Evolutionary conservation across 2,113 vertebrate species (phyloP).

Genomic region (Fulica atra): DNA sequence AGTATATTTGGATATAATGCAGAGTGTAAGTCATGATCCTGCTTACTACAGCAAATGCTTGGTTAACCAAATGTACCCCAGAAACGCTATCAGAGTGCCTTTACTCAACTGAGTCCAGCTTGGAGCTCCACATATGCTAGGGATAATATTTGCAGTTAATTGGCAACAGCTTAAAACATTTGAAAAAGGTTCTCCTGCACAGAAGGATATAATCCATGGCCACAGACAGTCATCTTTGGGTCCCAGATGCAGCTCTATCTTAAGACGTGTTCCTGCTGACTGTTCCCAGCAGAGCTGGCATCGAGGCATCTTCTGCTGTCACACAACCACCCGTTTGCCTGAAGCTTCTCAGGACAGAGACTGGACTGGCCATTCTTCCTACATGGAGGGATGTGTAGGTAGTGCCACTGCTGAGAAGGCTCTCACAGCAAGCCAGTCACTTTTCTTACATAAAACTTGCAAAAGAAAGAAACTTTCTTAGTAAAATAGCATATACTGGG

Average conservation of each 20-base stretch:
- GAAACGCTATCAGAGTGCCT: neutral
- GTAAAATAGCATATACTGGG: conserved; percentile 40
- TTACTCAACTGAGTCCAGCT: neutral
- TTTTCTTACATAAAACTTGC: conserved; percentile 53
- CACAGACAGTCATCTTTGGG: neutral
- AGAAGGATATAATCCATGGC: neutral
- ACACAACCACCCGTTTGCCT: neutral
- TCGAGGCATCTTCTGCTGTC: neutral
- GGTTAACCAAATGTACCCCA: neutral
- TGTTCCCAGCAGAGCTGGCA: neutral
- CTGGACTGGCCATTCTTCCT: neutral
- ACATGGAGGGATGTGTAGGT: fast-evolving
- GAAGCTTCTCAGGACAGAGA: neutral
- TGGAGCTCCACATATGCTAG: neutral
- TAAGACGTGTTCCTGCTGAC: neutral
- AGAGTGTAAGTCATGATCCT: neutral
- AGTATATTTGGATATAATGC: neutral
- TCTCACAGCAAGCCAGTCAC: neutral
- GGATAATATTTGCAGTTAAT: conserved; percentile 1
- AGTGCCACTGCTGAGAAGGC: neutral
- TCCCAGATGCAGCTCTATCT: neutral
- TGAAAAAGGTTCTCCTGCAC: neutral
- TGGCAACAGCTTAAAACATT: neutral
- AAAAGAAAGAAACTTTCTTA: conserved; percentile 38
- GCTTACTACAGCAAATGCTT: neutral